Evolutionary conservation across 2,113 vertebrate species (phyloP).

Genomic region (Tyrannus savana): DNA sequence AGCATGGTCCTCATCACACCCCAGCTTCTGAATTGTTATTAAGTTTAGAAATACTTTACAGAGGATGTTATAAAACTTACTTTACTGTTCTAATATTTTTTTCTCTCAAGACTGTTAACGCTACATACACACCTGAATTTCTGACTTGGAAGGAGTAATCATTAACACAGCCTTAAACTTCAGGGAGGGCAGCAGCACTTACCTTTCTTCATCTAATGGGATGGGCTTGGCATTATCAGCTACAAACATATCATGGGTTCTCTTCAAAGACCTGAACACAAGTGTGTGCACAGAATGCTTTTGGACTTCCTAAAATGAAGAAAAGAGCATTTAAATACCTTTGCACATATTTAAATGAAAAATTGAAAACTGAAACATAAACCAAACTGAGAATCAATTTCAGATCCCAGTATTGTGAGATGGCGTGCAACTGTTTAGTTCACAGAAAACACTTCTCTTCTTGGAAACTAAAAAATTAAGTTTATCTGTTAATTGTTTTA

Average conservation of each 20-base stretch:
- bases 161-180: not conserved
- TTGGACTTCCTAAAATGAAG: constrained; percentile 87
- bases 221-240: constrained; percentile 92
- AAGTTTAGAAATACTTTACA: not conserved
- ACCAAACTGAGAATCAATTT: not conserved
- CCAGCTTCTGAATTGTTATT: not conserved
- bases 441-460: not conserved
- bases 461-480: not conserved
- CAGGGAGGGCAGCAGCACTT: not conserved
- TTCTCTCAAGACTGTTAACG: not conserved
- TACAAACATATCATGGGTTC: constrained; percentile 98
- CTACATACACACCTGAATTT: not conserved
- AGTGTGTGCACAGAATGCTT: constrained; percentile 98
- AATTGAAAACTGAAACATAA: not conserved
- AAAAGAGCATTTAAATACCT: not conserved
- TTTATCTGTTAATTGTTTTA: not conserved
- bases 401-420: not conserved
- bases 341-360: not conserved
- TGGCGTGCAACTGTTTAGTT: not conserved
- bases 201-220: constrained; percentile 89
- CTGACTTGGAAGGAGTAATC: not conserved
- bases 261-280: constrained; percentile 97
- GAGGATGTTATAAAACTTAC: not conserved
- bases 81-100: not conserved
- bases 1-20: not conserved